Conservation (phyloP, 1,140 invertebrate species). For the Formica selysi region DNA sequence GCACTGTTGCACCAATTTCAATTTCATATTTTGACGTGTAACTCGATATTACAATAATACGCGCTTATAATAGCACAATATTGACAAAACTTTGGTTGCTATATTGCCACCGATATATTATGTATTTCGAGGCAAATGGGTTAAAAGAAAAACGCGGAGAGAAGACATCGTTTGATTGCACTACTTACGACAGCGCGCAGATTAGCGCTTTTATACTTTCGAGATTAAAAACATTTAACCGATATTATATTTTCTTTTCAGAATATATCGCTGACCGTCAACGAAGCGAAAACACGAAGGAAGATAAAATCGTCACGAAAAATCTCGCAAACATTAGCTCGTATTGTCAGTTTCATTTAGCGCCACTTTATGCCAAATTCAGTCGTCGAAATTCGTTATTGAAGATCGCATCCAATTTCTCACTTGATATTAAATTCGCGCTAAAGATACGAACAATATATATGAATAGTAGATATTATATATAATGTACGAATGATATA, state of each 20-base stretch:
- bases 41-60: background rate
- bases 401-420: conserved; percentile 10
- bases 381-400: conserved; percentile 38
- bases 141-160: background rate
- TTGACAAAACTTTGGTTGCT: background rate
- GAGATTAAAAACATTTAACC: conserved; percentile 67
- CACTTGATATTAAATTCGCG: background rate
- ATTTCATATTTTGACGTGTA: background rate
- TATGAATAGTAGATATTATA: background rate
- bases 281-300: background rate
- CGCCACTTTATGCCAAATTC: conserved; percentile 57
- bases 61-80: background rate
- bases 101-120: background rate
- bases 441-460: background rate
- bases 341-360: conserved; percentile 31
- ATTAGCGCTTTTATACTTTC: conserved; percentile 69
- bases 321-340: conserved; percentile 69
- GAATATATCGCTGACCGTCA: conserved; percentile 50
- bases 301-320: conserved; percentile 30
- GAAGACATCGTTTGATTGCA: conserved; percentile 6
- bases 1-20: background rate
- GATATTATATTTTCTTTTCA: conserved; percentile 69
- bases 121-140: background rate
- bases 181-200: conserved; percentile 65
- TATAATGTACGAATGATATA: background rate